Base-by-base conservation (phyloP, 1,140 invertebrate genomes). In the Coptotermes formosanus region DNA sequence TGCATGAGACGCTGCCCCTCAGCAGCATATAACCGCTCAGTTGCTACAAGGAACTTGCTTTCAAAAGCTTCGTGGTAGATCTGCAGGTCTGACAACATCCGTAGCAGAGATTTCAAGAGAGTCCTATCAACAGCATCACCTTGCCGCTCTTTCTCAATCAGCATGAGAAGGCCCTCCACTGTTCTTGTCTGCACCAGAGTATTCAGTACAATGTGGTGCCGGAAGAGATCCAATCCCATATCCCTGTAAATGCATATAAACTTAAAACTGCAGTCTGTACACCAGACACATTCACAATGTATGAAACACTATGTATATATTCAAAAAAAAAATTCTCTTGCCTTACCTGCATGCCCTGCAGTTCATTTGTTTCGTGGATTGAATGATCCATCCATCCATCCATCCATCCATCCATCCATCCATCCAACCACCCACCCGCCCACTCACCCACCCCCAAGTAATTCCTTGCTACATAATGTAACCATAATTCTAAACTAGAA, bases 61-160 rank as follows among this genome's bases (percentile, higher is more conserved):
- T 99, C 98, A 92, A 99, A 99, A 12, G 97, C 96, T 88, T 97
- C 96, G 89, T 97, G 95, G 91, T 99, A 99, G 87, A 99, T 99
- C 92, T 99, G 96, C 86, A 99, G 91, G 92, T 99, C 98, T 82
- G 97, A 98, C 32, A 99, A 93, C 98, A 99, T 99, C 88, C 98
- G 93, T 38, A 99, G 93, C 30, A 99, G 92, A 88, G 97, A 99
- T 91, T 99, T 99, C 12, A 99, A 93, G 87, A 99, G 92, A 6
- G 96, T 96, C 87, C 98, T 93, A 92, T 99, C 98, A 0, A 99
- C 97, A 44, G 97, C 94, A 89, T 99, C 97, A 9, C 98, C 98
- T 89, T 96, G 96, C 30, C 99, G 92, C 90, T 99, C 99, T 88
- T 96, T 95, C 90, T 99, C 97, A 85, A 99, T 99, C 2, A 99